A percentile compares a stretch with the other conserved stretches of the same genome.
Evolutionary conservation across 1,140 invertebrate genomes (phyloP).

Genomic region (Panagrolaimus sp.): DNA sequence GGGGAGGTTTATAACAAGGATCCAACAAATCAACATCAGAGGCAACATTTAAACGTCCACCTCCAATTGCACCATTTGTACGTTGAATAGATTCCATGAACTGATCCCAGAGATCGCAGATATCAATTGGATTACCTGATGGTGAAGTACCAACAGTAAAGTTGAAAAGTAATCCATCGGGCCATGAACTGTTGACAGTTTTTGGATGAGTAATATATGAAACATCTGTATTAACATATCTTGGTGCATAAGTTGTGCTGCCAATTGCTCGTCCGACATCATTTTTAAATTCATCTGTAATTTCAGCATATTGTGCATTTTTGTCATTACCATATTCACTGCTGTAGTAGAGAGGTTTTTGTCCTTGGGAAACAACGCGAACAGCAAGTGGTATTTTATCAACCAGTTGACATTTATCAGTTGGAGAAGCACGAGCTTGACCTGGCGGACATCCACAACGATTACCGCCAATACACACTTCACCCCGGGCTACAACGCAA

Average conservation of each 20-base stretch:
- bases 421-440: constrained; percentile 40
- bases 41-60: constrained; percentile 51
- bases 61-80: constrained; percentile 47
- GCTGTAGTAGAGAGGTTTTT: constrained; percentile 54
- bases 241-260: constrained; percentile 52
- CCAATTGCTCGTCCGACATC: constrained; percentile 53
- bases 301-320: constrained; percentile 52
- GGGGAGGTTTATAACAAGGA: constrained; percentile 46
- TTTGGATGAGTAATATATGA: constrained; percentile 55
- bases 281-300: constrained; percentile 49
- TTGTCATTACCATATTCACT: constrained; percentile 52
- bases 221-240: constrained; percentile 57
- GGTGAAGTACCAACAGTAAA: constrained; percentile 50
- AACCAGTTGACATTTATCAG: constrained; percentile 45
- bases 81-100: constrained; percentile 46
- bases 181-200: constrained; percentile 57
- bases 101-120: constrained; percentile 57
- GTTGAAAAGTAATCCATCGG: constrained; percentile 54
- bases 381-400: constrained; percentile 49
- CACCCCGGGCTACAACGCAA: constrained; percentile 40
- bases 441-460: constrained; percentile 50
- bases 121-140: constrained; percentile 43
- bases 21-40: constrained; percentile 52
- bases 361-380: constrained; percentile 43
- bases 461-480: constrained; percentile 52